phyloP scores from a whole-genome alignment of 92 coral and sea anemone genomes.

The Diadumene lineata region DNA sequence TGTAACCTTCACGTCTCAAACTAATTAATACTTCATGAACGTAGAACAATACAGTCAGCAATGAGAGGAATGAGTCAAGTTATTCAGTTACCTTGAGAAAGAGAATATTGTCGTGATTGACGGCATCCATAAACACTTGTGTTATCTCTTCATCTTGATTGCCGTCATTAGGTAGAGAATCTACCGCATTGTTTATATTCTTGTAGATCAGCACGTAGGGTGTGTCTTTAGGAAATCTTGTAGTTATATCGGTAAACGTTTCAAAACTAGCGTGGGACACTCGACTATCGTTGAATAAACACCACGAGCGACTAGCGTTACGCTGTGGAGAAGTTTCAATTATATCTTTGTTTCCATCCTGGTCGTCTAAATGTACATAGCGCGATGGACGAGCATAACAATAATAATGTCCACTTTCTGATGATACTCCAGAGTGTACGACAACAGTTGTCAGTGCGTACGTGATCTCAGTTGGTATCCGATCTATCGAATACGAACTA shows the following conservation, averaged over 20 bases:
- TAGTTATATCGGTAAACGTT: conserved; percentile 70
- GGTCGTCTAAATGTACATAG: conserved; percentile 22
- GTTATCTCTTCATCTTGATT: conserved; percentile 15
- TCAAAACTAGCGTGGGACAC: conserved; percentile 71
- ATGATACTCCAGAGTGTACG: conserved; percentile 96
- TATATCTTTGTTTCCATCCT: neutral
- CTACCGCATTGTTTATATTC: conserved; percentile 33
- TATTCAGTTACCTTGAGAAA: conserved; percentile 62
- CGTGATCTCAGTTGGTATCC: conserved; percentile 42
- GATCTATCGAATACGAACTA: conserved; percentile 24
- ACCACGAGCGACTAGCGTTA: conserved; percentile 51
- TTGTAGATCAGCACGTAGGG: conserved; percentile 83
- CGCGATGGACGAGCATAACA: conserved; percentile 78
- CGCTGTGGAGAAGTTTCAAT: neutral
- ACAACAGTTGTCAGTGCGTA: conserved; percentile 87
- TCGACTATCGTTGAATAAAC: conserved; percentile 79
- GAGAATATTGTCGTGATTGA: conserved; percentile 68
- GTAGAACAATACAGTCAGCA: no score
- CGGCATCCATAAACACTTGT: conserved; percentile 58
- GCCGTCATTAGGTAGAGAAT: conserved; percentile 8
- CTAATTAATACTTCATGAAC: no score
- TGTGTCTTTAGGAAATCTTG: conserved; percentile 83
- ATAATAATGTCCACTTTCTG: conserved; percentile 96
- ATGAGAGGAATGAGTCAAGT: neutral
- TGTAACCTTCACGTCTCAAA: no score